Base-by-base conservation (phyloP, 1,140 invertebrate genomes). In the Panagrolaimus sp. region DNA sequence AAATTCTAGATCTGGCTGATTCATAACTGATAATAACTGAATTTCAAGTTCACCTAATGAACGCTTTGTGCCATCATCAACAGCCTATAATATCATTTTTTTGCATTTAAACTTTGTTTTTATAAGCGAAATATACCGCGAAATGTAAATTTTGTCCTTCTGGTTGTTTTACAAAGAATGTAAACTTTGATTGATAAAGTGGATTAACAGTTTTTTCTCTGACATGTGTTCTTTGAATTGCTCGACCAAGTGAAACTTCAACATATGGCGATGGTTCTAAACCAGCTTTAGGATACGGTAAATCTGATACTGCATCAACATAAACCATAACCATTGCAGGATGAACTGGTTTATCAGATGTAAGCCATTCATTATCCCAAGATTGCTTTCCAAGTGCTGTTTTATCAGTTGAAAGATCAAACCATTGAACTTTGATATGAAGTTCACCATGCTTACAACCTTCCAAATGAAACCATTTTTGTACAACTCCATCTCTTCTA, bases 371-470 rank as follows among this genome's bases (percentile, higher is more conserved):
- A 67, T 67, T 51, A 16, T 65, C 69, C 73, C 62, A 76, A 14
- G 71, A 14, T 51, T 47, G 62, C 38, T 13, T 63, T 1, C 16
- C 11, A 14, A 63, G 38, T 62, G 9, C 44, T 23, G 61, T 16
- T 47, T 42, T 76, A 43, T 45, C 53, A 66, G 14, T 76, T 66
- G 47, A 69, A 7, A 82, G 72, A 46, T 74, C 45, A 45, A 82
- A 66, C 80, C 80, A 82, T 8, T 63, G 65, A 3, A 82, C 53
- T 66, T 80, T 78, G 13, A 83, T 48, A 42, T 80, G 74, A 57
- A 82, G 53, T 44, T 82, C 78, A 5, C 80, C 80, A 64, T 82
- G 81, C 66, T 82, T 83, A 65, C 81, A 83, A 2, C 73, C 81
- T 70, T 82, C 80, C 23, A 82, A 31, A 43, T 79, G 77, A 63